These are phyloP conservation scores for Drosophila leonis DNA, from an alignment of 2,888 invertebrate genomes.

Conservation along the genomic window DNA sequence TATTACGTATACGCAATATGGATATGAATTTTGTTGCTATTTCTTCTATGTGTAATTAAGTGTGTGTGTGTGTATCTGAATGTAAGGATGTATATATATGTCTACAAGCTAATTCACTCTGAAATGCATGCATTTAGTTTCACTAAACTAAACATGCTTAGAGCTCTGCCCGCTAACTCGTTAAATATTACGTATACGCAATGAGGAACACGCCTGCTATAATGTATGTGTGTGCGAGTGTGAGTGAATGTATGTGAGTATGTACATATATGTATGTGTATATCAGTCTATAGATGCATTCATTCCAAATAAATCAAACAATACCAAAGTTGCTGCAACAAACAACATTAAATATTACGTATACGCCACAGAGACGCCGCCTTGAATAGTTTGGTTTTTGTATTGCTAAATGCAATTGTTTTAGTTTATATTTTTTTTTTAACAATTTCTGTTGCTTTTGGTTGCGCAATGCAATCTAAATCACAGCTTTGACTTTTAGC, in stretches of 20 bases:
- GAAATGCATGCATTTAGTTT: not conserved
- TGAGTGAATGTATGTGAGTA: no score
- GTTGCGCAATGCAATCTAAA: conserved; percentile 7
- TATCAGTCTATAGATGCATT: not conserved
- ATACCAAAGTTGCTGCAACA: not conserved
- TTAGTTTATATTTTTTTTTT: not conserved
- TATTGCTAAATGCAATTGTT: not conserved
- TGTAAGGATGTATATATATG: not conserved
- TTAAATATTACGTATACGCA: conserved; percentile 35
- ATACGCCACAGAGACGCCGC: not conserved
- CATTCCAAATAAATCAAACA: conserved; percentile 1
- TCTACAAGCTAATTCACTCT: not conserved
- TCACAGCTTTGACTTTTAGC: conserved; percentile 9
- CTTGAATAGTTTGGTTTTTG: not conserved
- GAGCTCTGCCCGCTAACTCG: not conserved
- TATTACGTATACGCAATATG: conserved; percentile 8
- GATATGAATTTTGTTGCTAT: not conserved
- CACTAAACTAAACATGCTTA: not conserved
- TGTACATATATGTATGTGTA: not conserved
- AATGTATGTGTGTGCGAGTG: no score
- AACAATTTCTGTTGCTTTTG: not conserved
- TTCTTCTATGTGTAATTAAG: not conserved
- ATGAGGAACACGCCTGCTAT: not conserved
- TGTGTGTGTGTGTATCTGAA: not conserved
- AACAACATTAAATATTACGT: conserved; percentile 1